Base-by-base conservation (phyloP, 1,140 invertebrate species). In the Tenebrio molitor region DNA sequence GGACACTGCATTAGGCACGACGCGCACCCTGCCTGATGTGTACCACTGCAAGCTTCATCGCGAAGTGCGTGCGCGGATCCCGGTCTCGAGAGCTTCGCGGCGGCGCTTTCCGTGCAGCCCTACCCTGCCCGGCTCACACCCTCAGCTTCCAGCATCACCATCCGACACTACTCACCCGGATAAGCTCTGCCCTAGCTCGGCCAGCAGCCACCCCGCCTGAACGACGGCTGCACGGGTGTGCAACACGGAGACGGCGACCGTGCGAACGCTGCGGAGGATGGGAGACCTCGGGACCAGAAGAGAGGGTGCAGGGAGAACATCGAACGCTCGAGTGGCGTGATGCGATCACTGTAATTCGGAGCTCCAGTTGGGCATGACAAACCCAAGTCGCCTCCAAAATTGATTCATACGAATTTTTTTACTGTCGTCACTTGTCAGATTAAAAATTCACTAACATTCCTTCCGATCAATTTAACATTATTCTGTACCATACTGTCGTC, bases 21-120 rank as follows among this genome's bases (percentile, higher is more conserved):
- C 78, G 71, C 77, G 77, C 76, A 76, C 76, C 74, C 74, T 73
- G 74, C 77, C 72, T 76, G 78, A 69, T 78, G 76, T 80, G 77
- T 74, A 76, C 71, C 77, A 75, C 72, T 75, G 77, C 73, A 78
- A 80, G 76, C 78, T 75, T 75, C 78, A 77, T 78, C 76, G 77
- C 75, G 77, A 72, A 77, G 76, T 80, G 78, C 77, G 76, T 77
- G 74, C 76, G 76, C 74, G 66, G 62, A 63, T 41, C 72, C 74
- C 74, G 70, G 76, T 69, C 76, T 69, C 72, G 71, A 74, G 66
- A 70, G 64, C 66, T 46, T 66, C 72, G 78, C 76, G 76, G 71
- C 78, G 78, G 76, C 78, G 78, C 78, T 41, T 46, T 73, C 62
- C 66, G 25, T 42, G 36, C 73, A 65, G 78, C 78, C 77, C 77